A percentile compares a stretch with the other conserved stretches of the same genome.
phyloP scores from a whole-genome alignment of 2,888 invertebrate species.

The Seira sanloemensis region DNA sequence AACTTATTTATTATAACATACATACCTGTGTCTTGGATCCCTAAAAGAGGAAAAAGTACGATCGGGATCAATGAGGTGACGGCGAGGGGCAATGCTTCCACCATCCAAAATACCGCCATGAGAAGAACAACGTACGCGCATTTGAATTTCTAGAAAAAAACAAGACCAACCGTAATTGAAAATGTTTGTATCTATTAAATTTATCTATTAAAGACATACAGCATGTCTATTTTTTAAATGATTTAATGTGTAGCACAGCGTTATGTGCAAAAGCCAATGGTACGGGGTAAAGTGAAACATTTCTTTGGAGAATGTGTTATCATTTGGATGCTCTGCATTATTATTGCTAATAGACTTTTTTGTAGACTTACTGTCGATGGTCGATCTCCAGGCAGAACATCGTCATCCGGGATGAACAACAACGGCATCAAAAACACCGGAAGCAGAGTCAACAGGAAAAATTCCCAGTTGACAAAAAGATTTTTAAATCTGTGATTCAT shows the following conservation, averaged over 20 bases:
- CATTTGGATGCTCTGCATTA: too few species aligned
- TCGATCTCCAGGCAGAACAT: constrained; percentile 27
- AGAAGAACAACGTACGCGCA: constrained; percentile 87
- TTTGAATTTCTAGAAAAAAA: constrained; percentile 79
- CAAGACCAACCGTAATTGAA: too few species aligned
- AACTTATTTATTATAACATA: too few species aligned
- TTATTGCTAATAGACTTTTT: neutral
- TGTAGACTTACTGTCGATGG: constrained; percentile 60
- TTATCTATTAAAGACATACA: too few species aligned
- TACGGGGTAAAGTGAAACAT: too few species aligned
- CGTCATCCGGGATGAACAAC: constrained; percentile 66
- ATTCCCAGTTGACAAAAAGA: constrained; percentile 84
- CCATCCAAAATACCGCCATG: constrained; percentile 90
- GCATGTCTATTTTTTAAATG: too few species aligned
- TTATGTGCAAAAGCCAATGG: too few species aligned
- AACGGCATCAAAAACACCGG: constrained; percentile 83
- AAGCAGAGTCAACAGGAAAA: constrained; percentile 82
- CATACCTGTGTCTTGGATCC: constrained; percentile 80
- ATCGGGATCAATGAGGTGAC: constrained; percentile 88
- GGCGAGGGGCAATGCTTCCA: constrained; percentile 87
- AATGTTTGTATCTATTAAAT: too few species aligned
- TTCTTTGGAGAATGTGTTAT: too few species aligned
- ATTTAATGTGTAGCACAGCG: too few species aligned
- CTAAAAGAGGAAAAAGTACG: constrained; percentile 87
- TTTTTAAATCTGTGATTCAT: constrained; percentile 43